Evolutionary conservation across 2,113 vertebrate species (phyloP).

Genomic region (Coptodon rendalli): DNA sequence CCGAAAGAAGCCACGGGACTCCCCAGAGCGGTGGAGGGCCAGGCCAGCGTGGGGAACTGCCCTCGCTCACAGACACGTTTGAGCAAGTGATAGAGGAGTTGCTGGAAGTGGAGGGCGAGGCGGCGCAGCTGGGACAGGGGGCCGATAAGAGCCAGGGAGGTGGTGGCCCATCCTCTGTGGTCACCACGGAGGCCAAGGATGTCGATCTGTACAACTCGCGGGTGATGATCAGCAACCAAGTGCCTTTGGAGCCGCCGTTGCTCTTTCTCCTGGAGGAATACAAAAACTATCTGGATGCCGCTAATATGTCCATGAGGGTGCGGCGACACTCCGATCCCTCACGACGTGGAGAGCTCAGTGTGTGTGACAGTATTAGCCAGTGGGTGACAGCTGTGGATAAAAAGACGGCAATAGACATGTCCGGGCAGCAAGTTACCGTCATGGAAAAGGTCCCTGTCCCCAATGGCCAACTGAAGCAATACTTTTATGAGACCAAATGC

Average conservation of each 20-base stretch:
- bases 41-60: conserved; percentile 75
- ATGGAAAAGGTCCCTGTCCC: conserved; percentile 97
- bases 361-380: conserved; percentile 98
- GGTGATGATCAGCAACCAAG: conserved; percentile 99
- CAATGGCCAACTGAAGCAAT: conserved; percentile 99
- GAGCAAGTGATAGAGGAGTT: conserved; percentile 98
- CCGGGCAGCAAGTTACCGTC: conserved; percentile 94
- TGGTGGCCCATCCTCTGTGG: conserved; percentile 71
- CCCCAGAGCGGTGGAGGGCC: conserved; percentile 84
- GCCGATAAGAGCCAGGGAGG: conserved; percentile 70
- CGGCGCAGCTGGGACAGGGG: conserved; percentile 74
- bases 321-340: conserved; percentile 96
- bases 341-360: conserved; percentile 93
- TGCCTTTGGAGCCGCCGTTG: conserved; percentile 99
- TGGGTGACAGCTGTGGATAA: conserved; percentile 99
- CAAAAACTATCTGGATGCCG: conserved; percentile 99
- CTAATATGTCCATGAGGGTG: conserved; percentile 99
- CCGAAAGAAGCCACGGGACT: conserved; percentile 85
- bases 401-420: conserved; percentile 99
- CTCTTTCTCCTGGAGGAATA: conserved; percentile 99
- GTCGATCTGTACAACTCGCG: conserved; percentile 93
- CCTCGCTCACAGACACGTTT: conserved; percentile 91
- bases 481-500: conserved; percentile 99
- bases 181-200: conserved; percentile 82
- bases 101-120: conserved; percentile 82